phyloP scores from a whole-genome alignment of 2,888 invertebrate species.

The Eupithecia dodoneata region DNA sequence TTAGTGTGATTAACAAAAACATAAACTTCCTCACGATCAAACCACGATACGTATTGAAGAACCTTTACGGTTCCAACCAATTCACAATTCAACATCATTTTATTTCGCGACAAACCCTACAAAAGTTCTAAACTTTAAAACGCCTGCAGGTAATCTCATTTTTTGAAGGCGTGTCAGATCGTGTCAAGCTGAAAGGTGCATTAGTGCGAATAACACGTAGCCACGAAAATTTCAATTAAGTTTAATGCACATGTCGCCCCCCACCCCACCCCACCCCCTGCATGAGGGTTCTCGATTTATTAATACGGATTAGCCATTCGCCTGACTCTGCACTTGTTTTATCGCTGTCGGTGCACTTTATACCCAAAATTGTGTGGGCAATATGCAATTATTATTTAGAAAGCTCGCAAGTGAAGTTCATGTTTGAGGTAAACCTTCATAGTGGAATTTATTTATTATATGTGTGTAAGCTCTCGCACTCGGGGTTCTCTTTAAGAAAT shows the following conservation, averaged over 20 bases:
- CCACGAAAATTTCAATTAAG: constrained; percentile 80
- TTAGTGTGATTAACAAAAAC: no score
- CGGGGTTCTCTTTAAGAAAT: no score
- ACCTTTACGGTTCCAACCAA: background rate
- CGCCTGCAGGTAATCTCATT: constrained; percentile 43
- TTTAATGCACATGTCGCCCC: constrained; percentile 73
- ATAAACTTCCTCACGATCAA: no score
- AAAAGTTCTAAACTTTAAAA: background rate
- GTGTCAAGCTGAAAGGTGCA: constrained; percentile 71
- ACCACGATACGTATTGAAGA: background rate
- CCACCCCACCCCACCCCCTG: constrained; percentile 39
- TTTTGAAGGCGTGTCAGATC: constrained; percentile 52
- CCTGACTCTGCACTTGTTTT: constrained; percentile 67
- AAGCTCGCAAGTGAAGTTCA: background rate
- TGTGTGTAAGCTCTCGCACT: no score
- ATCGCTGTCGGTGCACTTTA: constrained; percentile 63
- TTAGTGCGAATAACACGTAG: constrained; percentile 75
- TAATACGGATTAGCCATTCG: constrained; percentile 63
- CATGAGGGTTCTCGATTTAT: constrained; percentile 62
- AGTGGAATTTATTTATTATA: no score
- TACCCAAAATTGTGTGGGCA: constrained; percentile 60
- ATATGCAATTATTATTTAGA: constrained; percentile 27
- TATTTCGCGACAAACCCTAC: background rate
- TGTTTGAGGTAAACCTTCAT: background rate
- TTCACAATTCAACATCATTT: no score